Base-by-base conservation (phyloP, 2,797 vertebrate genomes). In the Oreochromis grahami region DNA sequence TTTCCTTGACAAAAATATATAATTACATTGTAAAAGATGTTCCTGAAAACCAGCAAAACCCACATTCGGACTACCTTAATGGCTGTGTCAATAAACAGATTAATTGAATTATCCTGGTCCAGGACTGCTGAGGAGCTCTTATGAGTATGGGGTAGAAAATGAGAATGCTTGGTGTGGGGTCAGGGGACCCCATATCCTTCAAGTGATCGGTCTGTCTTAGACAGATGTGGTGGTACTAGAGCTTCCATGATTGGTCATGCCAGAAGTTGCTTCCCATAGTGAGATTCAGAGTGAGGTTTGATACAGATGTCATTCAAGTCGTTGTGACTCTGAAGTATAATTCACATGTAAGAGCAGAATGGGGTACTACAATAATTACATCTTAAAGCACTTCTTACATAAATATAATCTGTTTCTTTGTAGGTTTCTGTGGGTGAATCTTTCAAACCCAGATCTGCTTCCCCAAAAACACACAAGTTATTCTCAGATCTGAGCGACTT, bases 341-440 rank as follows among this genome's bases (percentile, higher is more conserved):
- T 63, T n/a, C 10, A 63, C 58, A 36, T 38, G 19, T 38, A 63
- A n/a, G 34, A 63, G 34, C 34, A 63, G 10, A 29, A 17, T 29
- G 3, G 48, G 65, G 65, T 48, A 11, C 24, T 74, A 74, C 17
- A 48, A 12, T 74, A 3, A 50, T 48, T n/a, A 7, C 7, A 48
- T 74, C 6, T n/a, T 74, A 48, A 74, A 2, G 43, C 24, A 19
- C 15, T 32, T 19, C 24, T 32, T 50, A 29, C 6, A 48, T 72
- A 32, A 74, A 74, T 32, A 50, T 50, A 13, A 7, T 45, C 29
- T 72, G 1, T 55, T 24, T 86, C 8, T 78, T 21, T 34, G 7
- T 52, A 97, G 97, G 91, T 65, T 76, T 87, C 17, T 81, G 7
- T 84, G 87, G 85, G n/a, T 9, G 89, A 12, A 5, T 70, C 82